phyloP scores from a whole-genome alignment of 2,113 vertebrate genomes.

The Corythoichthys haematopterus region DNA sequence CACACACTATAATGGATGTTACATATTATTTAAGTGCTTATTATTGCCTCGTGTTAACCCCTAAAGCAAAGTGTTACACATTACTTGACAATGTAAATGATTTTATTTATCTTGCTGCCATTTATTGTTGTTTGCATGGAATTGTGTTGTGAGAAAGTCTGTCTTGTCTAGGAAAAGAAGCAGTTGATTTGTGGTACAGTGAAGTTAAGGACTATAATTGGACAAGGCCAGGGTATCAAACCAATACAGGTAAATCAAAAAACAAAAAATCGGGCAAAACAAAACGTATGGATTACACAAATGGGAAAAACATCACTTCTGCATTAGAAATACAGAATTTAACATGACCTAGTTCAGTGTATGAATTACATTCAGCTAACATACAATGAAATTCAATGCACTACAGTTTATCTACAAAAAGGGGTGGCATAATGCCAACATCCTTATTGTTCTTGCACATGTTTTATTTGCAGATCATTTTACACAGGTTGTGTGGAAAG shows the following conservation, averaged over 20 bases:
- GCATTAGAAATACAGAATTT: too few relatives aligned
- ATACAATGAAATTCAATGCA: too few relatives aligned
- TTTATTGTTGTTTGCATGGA: neutral
- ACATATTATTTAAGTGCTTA: neutral
- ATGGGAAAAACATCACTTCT: neutral
- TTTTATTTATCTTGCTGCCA: neutral
- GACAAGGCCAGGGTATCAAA: slow-evolving; percentile 15
- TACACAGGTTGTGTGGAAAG: slow-evolving; percentile 71
- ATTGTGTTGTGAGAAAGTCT: neutral
- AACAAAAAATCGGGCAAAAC: neutral
- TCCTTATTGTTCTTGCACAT: neutral
- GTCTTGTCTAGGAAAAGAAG: slow-evolving; percentile 45
- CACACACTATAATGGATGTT: neutral
- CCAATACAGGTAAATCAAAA: slow-evolving; percentile 40
- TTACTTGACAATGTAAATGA: neutral
- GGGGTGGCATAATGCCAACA: neutral
- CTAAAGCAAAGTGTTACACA: neutral
- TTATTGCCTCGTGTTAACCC: neutral
- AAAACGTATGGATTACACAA: neutral
- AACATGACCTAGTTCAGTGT: too few relatives aligned
- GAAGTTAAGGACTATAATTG: slow-evolving; percentile 65
- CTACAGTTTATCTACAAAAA: too few relatives aligned
- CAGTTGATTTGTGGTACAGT: slow-evolving; percentile 58
- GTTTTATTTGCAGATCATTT: slow-evolving; percentile 60
- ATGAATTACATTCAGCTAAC: too few relatives aligned